Conservation (phyloP, 2,113 vertebrate species). For the Pongo pygmaeus region DNA sequence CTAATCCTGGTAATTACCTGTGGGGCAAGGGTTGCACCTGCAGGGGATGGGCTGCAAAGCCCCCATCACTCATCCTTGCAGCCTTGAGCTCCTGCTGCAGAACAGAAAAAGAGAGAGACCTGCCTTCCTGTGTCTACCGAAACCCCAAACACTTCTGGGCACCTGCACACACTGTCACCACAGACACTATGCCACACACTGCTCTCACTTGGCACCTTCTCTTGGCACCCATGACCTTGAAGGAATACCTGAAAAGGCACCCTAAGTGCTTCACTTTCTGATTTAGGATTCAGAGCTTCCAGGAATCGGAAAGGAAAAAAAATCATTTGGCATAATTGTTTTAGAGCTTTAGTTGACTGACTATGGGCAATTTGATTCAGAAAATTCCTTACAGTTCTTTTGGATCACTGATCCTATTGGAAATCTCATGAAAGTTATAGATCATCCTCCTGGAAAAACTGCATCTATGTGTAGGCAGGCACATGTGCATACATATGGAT, state of each 20-base stretch:
- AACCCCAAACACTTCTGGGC: not conserved
- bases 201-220: not conserved
- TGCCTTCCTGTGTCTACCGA: not conserved
- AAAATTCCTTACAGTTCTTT: constrained; percentile 13
- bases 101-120: too few species aligned
- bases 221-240: fast-evolving
- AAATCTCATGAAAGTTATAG: not conserved
- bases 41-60: not conserved
- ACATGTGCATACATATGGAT: fast-evolving
- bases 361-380: not conserved
- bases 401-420: not conserved
- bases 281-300: not conserved
- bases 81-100: not conserved
- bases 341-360: constrained; percentile 1
- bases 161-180: fast-evolving
- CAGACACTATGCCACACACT: fast-evolving
- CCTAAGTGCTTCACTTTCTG: fast-evolving
- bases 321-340: not conserved
- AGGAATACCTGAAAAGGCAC: not conserved
- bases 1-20: not conserved
- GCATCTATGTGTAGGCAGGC: not conserved
- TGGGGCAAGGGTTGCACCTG: not conserved
- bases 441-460: not conserved
- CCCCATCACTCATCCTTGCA: not conserved
- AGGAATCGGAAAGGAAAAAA: not conserved